A percentile compares a stretch with the other conserved stretches of the same genome.
These are phyloP conservation scores for Athene cunicularia DNA, from an alignment of 2,113 vertebrate species.

Conservation along the genomic window DNA sequence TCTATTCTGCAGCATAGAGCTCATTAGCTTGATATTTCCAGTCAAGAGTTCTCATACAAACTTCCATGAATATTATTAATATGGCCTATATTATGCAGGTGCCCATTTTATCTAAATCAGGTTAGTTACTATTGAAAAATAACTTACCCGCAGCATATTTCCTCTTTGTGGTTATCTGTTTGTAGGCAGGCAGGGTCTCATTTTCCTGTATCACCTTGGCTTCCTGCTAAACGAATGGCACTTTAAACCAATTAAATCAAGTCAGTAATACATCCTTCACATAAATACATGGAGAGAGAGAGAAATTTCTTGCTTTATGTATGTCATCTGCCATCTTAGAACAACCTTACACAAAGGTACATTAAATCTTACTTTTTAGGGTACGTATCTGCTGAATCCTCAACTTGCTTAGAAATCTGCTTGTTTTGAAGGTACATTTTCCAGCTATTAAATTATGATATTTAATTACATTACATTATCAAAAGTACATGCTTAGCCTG, in stretches of 20 bases:
- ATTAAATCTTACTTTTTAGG: not conserved
- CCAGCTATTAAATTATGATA: not conserved
- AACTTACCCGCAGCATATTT: not conserved
- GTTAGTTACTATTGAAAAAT: not conserved
- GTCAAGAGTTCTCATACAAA: not conserved
- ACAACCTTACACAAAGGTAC: not conserved
- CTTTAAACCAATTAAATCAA: not conserved
- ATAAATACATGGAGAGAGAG: not conserved
- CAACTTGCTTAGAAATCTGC: not conserved
- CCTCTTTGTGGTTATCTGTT: not conserved
- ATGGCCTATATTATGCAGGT: not conserved
- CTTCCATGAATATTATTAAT: not conserved
- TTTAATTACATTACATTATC: not conserved
- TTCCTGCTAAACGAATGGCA: not conserved
- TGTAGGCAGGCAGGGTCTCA: not conserved
- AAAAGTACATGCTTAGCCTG: not conserved
- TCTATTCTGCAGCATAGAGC: not conserved
- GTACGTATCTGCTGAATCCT: not conserved
- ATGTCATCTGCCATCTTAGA: not conserved
- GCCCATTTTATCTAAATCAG: not conserved
- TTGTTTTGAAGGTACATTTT: rapidly evolving
- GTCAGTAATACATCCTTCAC: not conserved
- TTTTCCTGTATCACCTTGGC: not conserved
- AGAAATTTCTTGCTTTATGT: not conserved
- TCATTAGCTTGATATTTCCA: not conserved